Evolutionary conservation across 2,113 vertebrate genomes (phyloP).

Genomic region (Gulo gulo): DNA sequence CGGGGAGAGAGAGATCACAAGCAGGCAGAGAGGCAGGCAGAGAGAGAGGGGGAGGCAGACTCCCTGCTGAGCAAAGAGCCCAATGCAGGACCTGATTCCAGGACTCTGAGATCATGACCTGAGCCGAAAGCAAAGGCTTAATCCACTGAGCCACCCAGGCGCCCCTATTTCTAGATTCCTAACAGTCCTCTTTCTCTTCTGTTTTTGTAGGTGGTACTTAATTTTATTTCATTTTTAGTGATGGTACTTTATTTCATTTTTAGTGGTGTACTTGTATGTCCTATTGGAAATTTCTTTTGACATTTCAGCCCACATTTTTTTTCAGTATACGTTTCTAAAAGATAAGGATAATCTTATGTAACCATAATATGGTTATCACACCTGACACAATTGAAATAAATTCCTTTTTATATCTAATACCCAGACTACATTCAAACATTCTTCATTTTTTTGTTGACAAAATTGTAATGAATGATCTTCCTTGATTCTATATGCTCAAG

Average conservation of each 20-base stretch:
- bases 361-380: neutral
- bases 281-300: neutral
- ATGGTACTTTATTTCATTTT: neutral
- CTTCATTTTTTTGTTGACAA: neutral
- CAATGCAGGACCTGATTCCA: too few relatives aligned
- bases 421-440: neutral
- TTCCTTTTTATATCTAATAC: neutral
- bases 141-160: too few relatives aligned
- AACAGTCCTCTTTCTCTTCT: neutral
- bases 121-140: too few relatives aligned
- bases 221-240: neutral
- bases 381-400: neutral
- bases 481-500: neutral
- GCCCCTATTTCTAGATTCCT: neutral
- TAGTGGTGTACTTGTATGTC: neutral
- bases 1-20: too few relatives aligned
- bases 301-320: neutral
- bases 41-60: too few relatives aligned
- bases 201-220: neutral
- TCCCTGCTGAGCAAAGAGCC: too few relatives aligned
- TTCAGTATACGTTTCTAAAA: neutral
- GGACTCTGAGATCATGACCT: too few relatives aligned
- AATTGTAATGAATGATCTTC: neutral
- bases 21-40: too few relatives aligned
- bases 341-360: neutral